These are phyloP conservation scores for Amiota mariae DNA, from an alignment of 2,888 invertebrate species.

Conservation along the genomic window DNA sequence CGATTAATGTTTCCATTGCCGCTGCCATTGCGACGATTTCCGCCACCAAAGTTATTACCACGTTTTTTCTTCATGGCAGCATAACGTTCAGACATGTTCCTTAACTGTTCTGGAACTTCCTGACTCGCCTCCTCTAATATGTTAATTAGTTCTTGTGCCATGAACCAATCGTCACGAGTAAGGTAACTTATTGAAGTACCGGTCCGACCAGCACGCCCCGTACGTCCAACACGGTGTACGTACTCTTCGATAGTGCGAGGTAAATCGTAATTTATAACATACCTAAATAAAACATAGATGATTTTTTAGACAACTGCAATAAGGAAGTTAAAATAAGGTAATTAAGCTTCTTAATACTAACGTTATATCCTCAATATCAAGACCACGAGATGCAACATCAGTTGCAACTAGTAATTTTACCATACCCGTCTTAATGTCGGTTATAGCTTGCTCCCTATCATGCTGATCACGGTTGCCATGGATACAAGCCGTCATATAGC, in stretches of 20 bases:
- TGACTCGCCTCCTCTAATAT: slow-evolving; percentile 92
- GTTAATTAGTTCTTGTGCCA: slow-evolving; percentile 86
- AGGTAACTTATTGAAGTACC: slow-evolving; percentile 90
- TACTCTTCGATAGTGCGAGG: slow-evolving; percentile 96
- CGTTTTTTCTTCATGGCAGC: slow-evolving; percentile 80
- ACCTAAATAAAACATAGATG: slow-evolving; percentile 46
- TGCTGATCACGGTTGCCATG: slow-evolving; percentile 91
- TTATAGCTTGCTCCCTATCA: slow-evolving; percentile 87
- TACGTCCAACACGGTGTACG: slow-evolving; percentile 92
- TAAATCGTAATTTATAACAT: slow-evolving; percentile 94
- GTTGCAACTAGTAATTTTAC: slow-evolving; percentile 92
- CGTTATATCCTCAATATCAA: slow-evolving; percentile 92
- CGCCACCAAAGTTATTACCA: slow-evolving; percentile 73
- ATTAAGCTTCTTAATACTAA: slow-evolving; percentile 60
- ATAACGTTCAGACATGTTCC: slow-evolving; percentile 84
- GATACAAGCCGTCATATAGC: slow-evolving; percentile 84
- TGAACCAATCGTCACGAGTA: slow-evolving; percentile 86
- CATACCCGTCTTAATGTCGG: slow-evolving; percentile 85
- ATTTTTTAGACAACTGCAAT: neutral
- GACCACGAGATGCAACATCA: slow-evolving; percentile 94
- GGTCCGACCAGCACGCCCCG: slow-evolving; percentile 90
- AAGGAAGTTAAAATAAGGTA: neutral
- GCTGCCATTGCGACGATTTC: slow-evolving; percentile 38
- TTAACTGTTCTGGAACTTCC: slow-evolving; percentile 84
- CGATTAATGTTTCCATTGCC: slow-evolving; percentile 36